A percentile compares a stretch with the other conserved stretches of the same genome.
Evolutionary conservation across 2,797 vertebrate species (phyloP).

Genomic region (Pangasius larnaudii): DNA sequence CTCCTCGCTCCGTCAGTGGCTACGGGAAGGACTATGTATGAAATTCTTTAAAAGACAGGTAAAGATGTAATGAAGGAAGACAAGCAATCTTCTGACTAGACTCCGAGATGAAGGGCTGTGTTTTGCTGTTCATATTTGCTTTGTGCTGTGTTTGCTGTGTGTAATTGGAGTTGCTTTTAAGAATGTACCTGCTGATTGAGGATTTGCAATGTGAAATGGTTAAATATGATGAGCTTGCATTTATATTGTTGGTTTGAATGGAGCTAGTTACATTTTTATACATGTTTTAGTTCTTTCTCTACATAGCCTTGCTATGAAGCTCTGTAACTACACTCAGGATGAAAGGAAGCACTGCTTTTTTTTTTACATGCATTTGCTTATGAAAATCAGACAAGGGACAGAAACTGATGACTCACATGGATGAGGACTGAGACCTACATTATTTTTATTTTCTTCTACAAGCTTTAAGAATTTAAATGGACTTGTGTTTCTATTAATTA

Average conservation of each 20-base stretch:
- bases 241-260: neutral
- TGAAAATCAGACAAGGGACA: constrained; percentile 66
- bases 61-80: constrained; percentile 22
- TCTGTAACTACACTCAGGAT: constrained; percentile 8
- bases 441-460: neutral
- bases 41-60: constrained; percentile 22
- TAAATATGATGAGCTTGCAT: neutral
- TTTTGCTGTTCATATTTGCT: constrained; percentile 54
- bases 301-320: neutral
- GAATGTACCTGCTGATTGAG: neutral
- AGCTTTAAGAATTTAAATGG: neutral
- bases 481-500: neutral
- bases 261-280: neutral
- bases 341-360: constrained; percentile 50
- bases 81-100: constrained; percentile 60
- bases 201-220: neutral
- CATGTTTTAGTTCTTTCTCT: neutral
- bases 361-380: constrained; percentile 74
- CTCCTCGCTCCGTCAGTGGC: constrained; percentile 78
- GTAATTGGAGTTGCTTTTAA: neutral
- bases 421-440: neutral
- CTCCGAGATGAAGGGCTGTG: constrained; percentile 77
- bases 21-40: constrained; percentile 89
- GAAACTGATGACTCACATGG: constrained; percentile 64
- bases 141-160: constrained; percentile 36